Evolutionary conservation across 1,140 invertebrate species (phyloP).

Genomic region (Zaprionus davidi): DNA sequence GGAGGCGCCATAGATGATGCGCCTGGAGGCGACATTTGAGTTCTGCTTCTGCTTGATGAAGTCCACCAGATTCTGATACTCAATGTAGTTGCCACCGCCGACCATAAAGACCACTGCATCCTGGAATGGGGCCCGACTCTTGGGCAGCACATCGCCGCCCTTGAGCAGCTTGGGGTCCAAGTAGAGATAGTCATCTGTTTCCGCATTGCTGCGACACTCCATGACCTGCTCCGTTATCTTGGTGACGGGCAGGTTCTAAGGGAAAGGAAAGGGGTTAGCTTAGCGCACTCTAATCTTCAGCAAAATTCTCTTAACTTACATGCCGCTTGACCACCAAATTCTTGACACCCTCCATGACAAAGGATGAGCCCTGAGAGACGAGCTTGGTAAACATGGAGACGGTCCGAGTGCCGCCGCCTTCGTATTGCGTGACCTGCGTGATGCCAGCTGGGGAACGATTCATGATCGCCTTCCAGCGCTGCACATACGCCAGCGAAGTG

Average conservation of each 20-base stretch:
- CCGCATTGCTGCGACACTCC: conserved; percentile 91
- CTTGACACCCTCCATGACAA: conserved; percentile 99
- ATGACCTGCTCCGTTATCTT: conserved; percentile 96
- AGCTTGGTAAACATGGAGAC: conserved; percentile 99
- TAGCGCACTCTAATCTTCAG: not conserved
- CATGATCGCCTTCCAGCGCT: conserved; percentile 90
- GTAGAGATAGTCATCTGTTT: conserved; percentile 95
- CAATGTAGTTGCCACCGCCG: conserved; percentile 99
- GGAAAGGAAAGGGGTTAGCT: not conserved
- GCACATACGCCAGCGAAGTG: conserved; percentile 92
- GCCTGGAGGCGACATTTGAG: conserved; percentile 88
- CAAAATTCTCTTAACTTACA: conserved; percentile 86
- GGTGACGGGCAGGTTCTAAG: conserved; percentile 94
- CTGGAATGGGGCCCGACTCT: conserved; percentile 89
- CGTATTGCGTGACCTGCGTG: conserved; percentile 88
- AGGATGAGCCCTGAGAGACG: conserved; percentile 97
- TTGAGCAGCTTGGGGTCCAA: conserved; percentile 96
- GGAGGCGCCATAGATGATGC: conserved; percentile 97
- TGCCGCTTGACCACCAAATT: conserved; percentile 99
- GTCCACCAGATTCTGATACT: conserved; percentile 99
- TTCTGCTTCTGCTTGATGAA: conserved; percentile 94
- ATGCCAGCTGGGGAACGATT: conserved; percentile 66
- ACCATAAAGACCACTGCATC: conserved; percentile 98
- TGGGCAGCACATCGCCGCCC: conserved; percentile 88
- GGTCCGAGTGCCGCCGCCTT: conserved; percentile 97